Conservation (phyloP, 37 sponge, comb jelly and placozoan species). For the Chondrilla cf. caribensis region DNA sequence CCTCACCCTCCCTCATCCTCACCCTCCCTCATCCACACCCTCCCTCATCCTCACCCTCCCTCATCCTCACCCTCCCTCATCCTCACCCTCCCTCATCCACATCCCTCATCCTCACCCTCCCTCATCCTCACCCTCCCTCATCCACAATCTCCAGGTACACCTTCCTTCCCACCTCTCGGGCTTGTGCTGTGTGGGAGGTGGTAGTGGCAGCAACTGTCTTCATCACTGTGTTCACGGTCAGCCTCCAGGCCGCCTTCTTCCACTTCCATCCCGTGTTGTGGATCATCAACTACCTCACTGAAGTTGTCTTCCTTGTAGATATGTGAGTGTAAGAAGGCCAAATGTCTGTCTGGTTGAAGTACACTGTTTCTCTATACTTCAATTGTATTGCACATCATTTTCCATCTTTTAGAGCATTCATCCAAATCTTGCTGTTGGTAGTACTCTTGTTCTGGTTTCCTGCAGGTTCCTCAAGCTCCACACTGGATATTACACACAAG, state of each 20-base stretch:
- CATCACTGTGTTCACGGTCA: constrained; percentile 37
- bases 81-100: too few relatives aligned
- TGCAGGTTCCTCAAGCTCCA: constrained; percentile 65
- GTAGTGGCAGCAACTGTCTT: constrained; percentile 26
- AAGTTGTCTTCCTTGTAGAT: constrained; percentile 56
- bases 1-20: too few relatives aligned
- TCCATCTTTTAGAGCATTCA: too few relatives aligned
- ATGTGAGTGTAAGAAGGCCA: constrained; percentile 59
- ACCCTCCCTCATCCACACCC: too few relatives aligned
- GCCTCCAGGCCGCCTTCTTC: constrained; percentile 64
- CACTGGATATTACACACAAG: constrained; percentile 50
- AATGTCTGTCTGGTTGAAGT: neutral
- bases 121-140: too few relatives aligned
- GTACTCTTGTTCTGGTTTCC: too few relatives aligned
- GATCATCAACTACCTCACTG: constrained; percentile 63
- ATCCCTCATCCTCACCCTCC: too few relatives aligned
- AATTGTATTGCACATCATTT: too few relatives aligned
- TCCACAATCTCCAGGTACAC: constrained; percentile 39
- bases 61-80: too few relatives aligned
- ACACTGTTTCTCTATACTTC: neutral
- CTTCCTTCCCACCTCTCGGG: constrained; percentile 43
- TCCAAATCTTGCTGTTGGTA: too few relatives aligned
- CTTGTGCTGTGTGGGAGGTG: constrained; percentile 52
- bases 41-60: too few relatives aligned
- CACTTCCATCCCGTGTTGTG: constrained; percentile 34